Conservation (phyloP, 2,797 vertebrate genomes). For the Cephalopachus bancanus region DNA sequence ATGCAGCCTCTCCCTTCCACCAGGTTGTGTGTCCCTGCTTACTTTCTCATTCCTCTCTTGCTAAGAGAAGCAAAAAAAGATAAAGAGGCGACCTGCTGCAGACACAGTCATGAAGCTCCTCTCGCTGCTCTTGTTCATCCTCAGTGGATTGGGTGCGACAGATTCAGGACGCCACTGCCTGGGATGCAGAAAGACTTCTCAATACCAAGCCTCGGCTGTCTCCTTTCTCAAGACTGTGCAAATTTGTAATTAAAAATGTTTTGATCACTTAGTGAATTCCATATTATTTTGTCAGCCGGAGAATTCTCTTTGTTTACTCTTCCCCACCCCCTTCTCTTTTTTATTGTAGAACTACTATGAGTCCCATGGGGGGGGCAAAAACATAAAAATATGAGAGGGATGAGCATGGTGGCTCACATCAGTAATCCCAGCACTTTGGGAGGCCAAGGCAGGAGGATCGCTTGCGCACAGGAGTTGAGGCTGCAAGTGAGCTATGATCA, state of each 20-base stretch:
- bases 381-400: background rate
- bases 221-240: background rate
- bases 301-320: background rate
- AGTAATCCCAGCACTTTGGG: too few relatives aligned
- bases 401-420: too few relatives aligned
- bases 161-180: background rate
- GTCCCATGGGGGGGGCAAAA: background rate
- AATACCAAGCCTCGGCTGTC: background rate
- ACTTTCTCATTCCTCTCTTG: background rate
- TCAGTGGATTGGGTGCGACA: fast-evolving
- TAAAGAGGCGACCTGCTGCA: background rate
- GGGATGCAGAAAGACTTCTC: background rate
- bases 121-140: background rate
- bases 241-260: background rate
- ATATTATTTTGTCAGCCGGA: background rate
- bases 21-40: background rate
- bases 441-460: too few relatives aligned
- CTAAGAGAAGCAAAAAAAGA: background rate
- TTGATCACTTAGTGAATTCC: background rate
- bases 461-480: too few relatives aligned
- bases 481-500: too few relatives aligned
- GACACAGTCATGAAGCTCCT: fast-evolving
- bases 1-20: background rate
- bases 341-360: background rate
- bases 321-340: background rate